Evolutionary conservation across 2,888 invertebrate species (phyloP).

Genomic region (Portevinia maculata): DNA sequence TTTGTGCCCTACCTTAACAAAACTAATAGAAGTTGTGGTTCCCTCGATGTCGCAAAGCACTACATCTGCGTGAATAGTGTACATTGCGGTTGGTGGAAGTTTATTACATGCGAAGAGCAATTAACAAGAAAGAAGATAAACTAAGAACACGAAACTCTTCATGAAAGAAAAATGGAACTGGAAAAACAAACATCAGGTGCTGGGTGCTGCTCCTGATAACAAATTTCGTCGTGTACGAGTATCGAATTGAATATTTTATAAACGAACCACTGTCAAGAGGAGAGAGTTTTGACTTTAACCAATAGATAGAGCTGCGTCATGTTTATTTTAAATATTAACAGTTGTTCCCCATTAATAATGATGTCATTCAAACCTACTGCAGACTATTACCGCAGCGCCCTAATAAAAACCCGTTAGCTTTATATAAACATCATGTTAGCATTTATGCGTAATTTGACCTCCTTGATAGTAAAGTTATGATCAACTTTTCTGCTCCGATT

Average conservation of each 20-base stretch:
- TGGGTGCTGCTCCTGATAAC: constrained; percentile 41
- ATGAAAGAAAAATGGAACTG: background rate
- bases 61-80: constrained; percentile 75
- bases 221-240: background rate
- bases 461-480: no score
- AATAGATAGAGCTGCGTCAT: no score
- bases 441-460: no score
- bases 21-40: constrained; percentile 88
- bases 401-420: no score
- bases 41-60: constrained; percentile 88
- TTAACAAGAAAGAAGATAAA: background rate
- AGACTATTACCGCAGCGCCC: no score
- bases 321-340: no score
- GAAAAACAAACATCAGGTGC: constrained; percentile 6
- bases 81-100: background rate
- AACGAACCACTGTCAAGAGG: background rate
- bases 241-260: background rate
- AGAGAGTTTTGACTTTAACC: no score
- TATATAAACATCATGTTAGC: no score
- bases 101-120: background rate
- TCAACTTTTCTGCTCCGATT: no score
- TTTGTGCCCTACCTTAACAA: constrained; percentile 85
- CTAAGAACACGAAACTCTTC: constrained; percentile 14
- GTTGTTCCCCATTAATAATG: no score
- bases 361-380: no score